Evolutionary conservation across 2,888 invertebrate species (phyloP), one percentile per base, ranked within the genome.

Genomic region (Drosophila ochracea): DNA sequence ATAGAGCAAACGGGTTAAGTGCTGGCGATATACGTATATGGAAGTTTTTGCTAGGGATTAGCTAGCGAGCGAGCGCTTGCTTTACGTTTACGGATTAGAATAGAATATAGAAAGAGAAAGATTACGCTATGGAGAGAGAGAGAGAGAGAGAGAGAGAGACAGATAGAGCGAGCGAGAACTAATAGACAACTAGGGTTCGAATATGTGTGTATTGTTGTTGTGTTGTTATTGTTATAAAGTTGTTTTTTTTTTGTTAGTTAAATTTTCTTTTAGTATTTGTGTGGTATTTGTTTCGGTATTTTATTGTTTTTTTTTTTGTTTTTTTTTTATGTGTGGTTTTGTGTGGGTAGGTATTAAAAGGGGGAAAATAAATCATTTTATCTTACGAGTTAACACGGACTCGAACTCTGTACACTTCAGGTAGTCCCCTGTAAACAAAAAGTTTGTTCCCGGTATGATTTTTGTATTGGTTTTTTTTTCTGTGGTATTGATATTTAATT

Each of bases 351-450:
- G 73, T 66, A 52, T 63, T 43, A 31, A 71, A 76, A 82, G 75
- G 76, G 89, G 82, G 70, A 87, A 88, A 90, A 81, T 91, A 91
- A 91, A 89, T 87, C 76, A 88, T 90, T 85, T 92, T 89, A 91
- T 94, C 97, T 97, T 97, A 97, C 97, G 96, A 96, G 95, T 96
- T 96, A 94, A 96, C 95, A 95, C 96, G 96, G 95, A 96, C 96
- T 95, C 96, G 96, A 95, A 96, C 96, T 95, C 95, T 95, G 96
- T 96, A 97, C 95, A 96, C 96, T 94, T 96, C 96, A 94, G 95
- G 95, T 94, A 97, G 95, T 95, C 95, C 92, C 93, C 93, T 93
- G 93, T 91, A 93, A 93, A 92, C 92, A 93, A 92, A 92, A 93
- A 93, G 93, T 91, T 91, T 83, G 81, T 88, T 89, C 87, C 79